A percentile compares a stretch with the other conserved stretches of the same genome.
Conservation (phyloP, 1,140 invertebrate genomes). For the Calephelis nemesis region DNA sequence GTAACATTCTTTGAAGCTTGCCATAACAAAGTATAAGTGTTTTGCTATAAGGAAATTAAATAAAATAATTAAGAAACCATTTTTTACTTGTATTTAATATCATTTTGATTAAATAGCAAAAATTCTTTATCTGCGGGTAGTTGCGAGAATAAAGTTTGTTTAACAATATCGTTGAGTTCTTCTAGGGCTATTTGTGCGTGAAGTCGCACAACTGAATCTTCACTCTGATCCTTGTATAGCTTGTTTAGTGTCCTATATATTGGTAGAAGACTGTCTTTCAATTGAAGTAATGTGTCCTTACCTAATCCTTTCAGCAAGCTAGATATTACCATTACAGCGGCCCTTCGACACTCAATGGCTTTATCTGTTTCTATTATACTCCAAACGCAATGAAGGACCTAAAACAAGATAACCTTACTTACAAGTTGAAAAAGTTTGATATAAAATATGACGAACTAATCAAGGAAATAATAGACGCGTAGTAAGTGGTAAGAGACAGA, state of each 20-base stretch:
- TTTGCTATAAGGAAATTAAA: slow-evolving; percentile 32
- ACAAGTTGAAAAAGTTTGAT: too few relatives aligned
- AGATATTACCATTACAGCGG: slow-evolving; percentile 87
- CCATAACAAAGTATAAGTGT: slow-evolving; percentile 1
- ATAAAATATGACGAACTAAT: too few relatives aligned
- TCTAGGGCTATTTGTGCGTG: slow-evolving; percentile 88
- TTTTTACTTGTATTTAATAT: slow-evolving; percentile 55
- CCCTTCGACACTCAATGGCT: slow-evolving; percentile 85
- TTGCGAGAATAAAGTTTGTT: slow-evolving; percentile 80
- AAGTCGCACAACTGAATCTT: slow-evolving; percentile 84
- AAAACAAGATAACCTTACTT: slow-evolving; percentile 32
- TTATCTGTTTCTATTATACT: slow-evolving; percentile 85
- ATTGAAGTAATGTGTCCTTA: slow-evolving; percentile 82
- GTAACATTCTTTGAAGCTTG: not conserved
- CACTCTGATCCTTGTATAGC: slow-evolving; percentile 80
- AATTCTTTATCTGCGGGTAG: slow-evolving; percentile 83
- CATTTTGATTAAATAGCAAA: slow-evolving; percentile 65
- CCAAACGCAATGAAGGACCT: slow-evolving; percentile 86
- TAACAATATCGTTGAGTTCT: slow-evolving; percentile 86
- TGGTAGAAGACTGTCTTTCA: slow-evolving; percentile 83
- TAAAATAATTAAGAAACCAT: slow-evolving; percentile 38
- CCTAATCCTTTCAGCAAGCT: slow-evolving; percentile 87
- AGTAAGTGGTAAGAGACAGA: too few relatives aligned
- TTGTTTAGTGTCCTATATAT: slow-evolving; percentile 86
- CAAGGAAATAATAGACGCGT: too few relatives aligned